Evolutionary conservation across 2,113 vertebrate genomes (phyloP).

Genomic region (Pseudonaja textilis): DNA sequence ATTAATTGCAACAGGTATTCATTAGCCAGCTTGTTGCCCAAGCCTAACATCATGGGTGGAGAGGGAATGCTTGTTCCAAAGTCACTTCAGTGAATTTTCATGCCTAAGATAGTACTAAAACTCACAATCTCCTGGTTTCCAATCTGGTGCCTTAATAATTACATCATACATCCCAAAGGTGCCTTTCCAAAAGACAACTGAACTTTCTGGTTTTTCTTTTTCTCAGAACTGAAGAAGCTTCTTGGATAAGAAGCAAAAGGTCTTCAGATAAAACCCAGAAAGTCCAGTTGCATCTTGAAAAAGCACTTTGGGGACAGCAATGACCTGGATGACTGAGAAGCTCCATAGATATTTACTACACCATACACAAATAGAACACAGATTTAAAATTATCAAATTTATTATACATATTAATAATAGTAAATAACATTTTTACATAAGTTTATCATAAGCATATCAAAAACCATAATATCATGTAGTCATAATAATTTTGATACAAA

Average conservation of each 20-base stretch:
- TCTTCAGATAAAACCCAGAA: too few relatives aligned
- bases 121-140: neutral
- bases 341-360: too few relatives aligned
- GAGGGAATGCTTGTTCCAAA: neutral
- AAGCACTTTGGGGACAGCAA: too few relatives aligned
- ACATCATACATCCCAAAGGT: too few relatives aligned
- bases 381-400: neutral
- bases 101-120: neutral
- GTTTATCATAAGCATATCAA: neutral
- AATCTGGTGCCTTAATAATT: neutral
- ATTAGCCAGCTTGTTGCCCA: neutral
- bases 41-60: too few relatives aligned
- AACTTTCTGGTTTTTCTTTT: too few relatives aligned
- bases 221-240: too few relatives aligned
- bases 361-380: neutral
- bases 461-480: neutral
- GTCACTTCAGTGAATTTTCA: neutral
- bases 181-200: too few relatives aligned
- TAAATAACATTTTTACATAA: neutral
- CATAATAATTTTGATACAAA: neutral
- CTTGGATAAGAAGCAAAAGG: too few relatives aligned
- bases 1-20: neutral
- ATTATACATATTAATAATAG: neutral
- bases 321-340: too few relatives aligned
- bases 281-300: too few relatives aligned